phyloP scores from a whole-genome alignment of 2,888 invertebrate genomes.

The Limnephilus auricula region DNA sequence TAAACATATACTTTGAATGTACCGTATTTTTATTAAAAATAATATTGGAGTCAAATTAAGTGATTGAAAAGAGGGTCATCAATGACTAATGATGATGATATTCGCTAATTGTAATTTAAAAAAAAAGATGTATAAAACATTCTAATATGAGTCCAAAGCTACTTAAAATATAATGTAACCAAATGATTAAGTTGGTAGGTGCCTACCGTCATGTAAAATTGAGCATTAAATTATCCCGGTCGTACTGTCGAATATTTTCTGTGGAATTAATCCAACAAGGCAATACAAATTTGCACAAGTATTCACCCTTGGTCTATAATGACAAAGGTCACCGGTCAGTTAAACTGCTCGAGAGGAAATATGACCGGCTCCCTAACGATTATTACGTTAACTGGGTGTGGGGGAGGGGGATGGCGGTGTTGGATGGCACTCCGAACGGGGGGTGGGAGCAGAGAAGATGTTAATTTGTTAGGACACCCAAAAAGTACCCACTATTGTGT shows the following conservation, averaged over 20 bases:
- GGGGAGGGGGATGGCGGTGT: not conserved
- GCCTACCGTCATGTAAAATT: not conserved
- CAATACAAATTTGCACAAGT: not conserved
- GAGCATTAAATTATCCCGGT: not conserved
- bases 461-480: conserved; percentile 2
- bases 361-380: conserved; percentile 16
- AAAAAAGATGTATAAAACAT: too few relatives aligned
- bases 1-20: too few relatives aligned
- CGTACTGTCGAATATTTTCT: not conserved
- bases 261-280: not conserved
- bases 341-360: conserved; percentile 15
- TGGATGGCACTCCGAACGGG: not conserved
- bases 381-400: conserved; percentile 9
- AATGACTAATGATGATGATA: too few relatives aligned
- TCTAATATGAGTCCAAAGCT: too few relatives aligned
- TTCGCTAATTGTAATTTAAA: too few relatives aligned
- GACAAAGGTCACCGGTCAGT: conserved; percentile 16
- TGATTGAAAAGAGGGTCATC: too few relatives aligned
- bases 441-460: not conserved
- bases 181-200: not conserved
- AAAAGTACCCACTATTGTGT: conserved; percentile 2
- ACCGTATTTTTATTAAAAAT: too few relatives aligned
- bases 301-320: conserved; percentile 2
- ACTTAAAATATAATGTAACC: too few relatives aligned
- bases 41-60: too few relatives aligned